Base-by-base conservation (phyloP, 2,888 invertebrate genomes). In the Drosophila percnosoma region DNA sequence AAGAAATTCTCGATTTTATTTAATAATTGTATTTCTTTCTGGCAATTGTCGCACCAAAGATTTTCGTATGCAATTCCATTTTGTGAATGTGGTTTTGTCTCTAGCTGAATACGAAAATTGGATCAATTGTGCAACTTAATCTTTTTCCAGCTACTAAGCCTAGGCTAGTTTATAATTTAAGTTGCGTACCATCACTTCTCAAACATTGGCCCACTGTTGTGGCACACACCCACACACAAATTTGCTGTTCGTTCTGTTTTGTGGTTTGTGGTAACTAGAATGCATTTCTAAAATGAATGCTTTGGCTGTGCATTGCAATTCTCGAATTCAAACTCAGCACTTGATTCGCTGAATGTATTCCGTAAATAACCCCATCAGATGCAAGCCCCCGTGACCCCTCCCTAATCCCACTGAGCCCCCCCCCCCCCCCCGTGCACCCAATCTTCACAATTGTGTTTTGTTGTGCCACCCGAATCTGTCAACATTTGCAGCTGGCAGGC, bases 381-480 rank as follows among this genome's bases (percentile, higher is more conserved):
- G n/a, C 51, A 48, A 8, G 4, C 10, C 45, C 60, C 62, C n/a
- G 33, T 33, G 10, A 10, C 10, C 33, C 33, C 45, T 2, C 0
- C 4, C 29, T 11, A 29, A 33, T 31, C n/a, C 10, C 24, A 8
- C 1, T 10, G 24, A 27, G 18, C 27, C 5, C 38, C 2, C 1
- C 8, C 21, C 24, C 24, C 24, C 24, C 24, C 24, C 24, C 24
- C 24, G 8, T 15, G 31, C 8, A 31, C 8, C 53, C 24, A 24
- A 54, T 24, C 15, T 48, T 70, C 79, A 61, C 75, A 82, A 85
- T 71, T 80, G 87, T 86, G 89, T 86, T 85, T 83, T 86, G 83
- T 71, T 85, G 64, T 71, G 70, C 61, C 53, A 63, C 71, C 68
- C 64, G 72, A 86, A 86, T 61, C 83, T 86, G 82, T 88, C 89